Percentiles rank a stretch among this genome's conserved stretches.
These are phyloP conservation scores for Colletes latitarsis DNA, from an alignment of 1,140 invertebrate species.

Conservation along the genomic window DNA sequence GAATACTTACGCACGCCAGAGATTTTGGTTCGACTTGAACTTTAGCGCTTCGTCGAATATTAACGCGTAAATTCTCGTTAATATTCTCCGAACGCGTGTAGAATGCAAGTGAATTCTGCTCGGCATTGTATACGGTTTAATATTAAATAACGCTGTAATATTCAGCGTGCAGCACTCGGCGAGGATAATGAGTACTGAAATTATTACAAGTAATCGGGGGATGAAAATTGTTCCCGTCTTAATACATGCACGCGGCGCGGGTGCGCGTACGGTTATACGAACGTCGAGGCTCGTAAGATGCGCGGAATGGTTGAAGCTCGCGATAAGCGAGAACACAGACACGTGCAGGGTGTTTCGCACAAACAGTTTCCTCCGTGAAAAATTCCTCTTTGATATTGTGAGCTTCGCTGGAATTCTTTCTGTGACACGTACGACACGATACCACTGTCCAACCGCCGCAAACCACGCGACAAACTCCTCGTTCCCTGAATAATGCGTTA, in stretches of 20 bases:
- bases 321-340: neutral
- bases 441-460: too few species aligned
- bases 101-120: neutral
- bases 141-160: neutral
- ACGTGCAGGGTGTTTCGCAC: neutral
- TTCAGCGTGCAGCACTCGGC: neutral
- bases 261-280: neutral
- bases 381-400: neutral
- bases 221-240: constrained; percentile 29
- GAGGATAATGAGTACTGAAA: constrained; percentile 13
- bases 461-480: neutral
- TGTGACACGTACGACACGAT: too few species aligned
- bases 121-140: constrained; percentile 3
- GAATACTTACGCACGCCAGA: too few species aligned
- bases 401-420: neutral
- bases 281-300: neutral
- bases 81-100: neutral
- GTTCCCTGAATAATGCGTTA: neutral
- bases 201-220: constrained; percentile 23
- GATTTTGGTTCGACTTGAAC: too few species aligned
- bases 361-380: neutral
- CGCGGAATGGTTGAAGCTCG: neutral
- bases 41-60: neutral
- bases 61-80: neutral
- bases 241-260: neutral